Base-by-base conservation (phyloP, 1,140 invertebrate genomes). In the Zaprionus tsacasi region DNA sequence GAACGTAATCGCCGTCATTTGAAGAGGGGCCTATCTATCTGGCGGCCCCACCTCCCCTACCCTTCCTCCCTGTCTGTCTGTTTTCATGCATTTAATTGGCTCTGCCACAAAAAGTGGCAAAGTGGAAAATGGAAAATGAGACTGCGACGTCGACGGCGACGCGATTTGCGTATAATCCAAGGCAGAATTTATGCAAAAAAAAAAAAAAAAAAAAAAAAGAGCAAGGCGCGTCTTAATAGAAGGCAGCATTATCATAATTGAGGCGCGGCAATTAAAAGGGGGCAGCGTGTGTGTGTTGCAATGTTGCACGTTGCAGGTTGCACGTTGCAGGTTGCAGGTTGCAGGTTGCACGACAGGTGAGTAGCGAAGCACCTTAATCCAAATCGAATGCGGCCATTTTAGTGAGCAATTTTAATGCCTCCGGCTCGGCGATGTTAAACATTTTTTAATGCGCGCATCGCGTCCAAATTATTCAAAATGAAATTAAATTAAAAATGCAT, bases 401-500 rank as follows among this genome's bases (percentile, higher is more conserved):
- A 38, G 52, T n/a, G 45, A 61, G 52, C 75, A 58, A 81, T 82
- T 88, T 88, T 88, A 88, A 89, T 88, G 85, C 80, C 57, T 88
- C 73, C 79, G 67, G 21, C 21, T 21, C 71, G 70, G 45, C 59
- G 64, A 75, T 82, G 69, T 78, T 81, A 65, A 80, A 69, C 66
- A 80, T 81, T 69, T 69, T 71, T 58, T 79, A 79, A 78, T 77
- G 78, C 66, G 75, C 72, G 67, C 69, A 63, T 45, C 45, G 45
- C 66, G 56, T 55, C 48, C 57, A 75, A 81, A 85, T 86, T 85
- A 85, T 75, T 83, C 56, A 56, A 69, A 79, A 79, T 54, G 64
- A 79, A 76, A 89, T 88, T 83, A 89, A 88, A 88, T 88, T 88
- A 88, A 88, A 88, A 88, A 88, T 88, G 83, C 83, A 88, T 88